Conservation (phyloP, 92 coral and sea anemone species). For the Palythoa caribaeorum region DNA sequence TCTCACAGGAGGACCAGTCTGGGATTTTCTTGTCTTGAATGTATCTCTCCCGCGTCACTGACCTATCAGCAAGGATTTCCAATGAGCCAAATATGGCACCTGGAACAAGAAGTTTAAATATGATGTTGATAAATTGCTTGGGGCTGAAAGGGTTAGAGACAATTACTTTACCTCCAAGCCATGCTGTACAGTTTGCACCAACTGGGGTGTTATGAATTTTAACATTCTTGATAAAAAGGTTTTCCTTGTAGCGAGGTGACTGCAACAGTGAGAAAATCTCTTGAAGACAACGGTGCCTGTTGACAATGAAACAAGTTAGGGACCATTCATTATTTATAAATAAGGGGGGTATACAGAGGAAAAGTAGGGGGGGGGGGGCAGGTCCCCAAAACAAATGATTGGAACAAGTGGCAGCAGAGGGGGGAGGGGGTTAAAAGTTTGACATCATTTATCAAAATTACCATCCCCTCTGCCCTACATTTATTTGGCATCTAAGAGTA, state of each 20-base stretch:
- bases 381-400: not conserved
- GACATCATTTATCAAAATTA: no score
- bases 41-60: slow-evolving; percentile 83
- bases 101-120: slow-evolving; percentile 11
- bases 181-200: slow-evolving; percentile 88
- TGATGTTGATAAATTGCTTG: no score
- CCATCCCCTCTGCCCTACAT: not conserved
- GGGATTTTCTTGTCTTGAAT: slow-evolving; percentile 86
- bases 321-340: no score
- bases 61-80: slow-evolving; percentile 95
- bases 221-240: slow-evolving; percentile 83
- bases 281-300: slow-evolving; percentile 95
- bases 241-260: slow-evolving; percentile 90
- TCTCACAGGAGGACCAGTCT: slow-evolving; percentile 92
- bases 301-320: not conserved
- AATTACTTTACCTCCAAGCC: slow-evolving; percentile 88
- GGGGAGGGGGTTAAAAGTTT: no score
- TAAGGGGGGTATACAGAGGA: no score
- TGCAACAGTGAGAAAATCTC: slow-evolving; percentile 93
- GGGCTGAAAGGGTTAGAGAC: no score
- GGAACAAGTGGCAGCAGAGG: no score
- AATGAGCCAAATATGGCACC: slow-evolving; percentile 99
- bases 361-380: no score
- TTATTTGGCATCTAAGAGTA: not conserved
- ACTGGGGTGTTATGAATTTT: slow-evolving; percentile 95